Base-by-base conservation (phyloP, 64 coral and sea anemone genomes). In the Hydrozoanthus tunicans region DNA sequence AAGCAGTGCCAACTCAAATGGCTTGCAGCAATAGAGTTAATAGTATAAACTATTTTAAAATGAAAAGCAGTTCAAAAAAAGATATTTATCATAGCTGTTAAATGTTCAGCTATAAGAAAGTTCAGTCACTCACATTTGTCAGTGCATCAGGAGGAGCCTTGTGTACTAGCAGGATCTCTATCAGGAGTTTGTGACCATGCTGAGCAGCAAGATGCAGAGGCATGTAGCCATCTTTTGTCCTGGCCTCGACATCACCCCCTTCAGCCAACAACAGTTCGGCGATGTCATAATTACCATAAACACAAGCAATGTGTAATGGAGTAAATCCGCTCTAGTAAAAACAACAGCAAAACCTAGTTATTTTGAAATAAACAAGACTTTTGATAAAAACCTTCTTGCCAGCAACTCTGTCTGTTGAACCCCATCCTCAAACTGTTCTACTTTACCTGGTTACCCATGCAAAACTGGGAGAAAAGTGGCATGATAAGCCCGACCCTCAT, bases 121-220 rank as follows among this genome's bases (percentile, higher is more conserved):
- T 8, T 51, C 43, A 13, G 43, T 62, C 64, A 82, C 88, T 98
- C 70, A 98, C 96, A 62, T 95, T 95, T 51, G 96, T 98, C 9
- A 95, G 56, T 0, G 96, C 96, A 89, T 98, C 82, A 55, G 96
- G 96, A 68, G 91, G 82, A 12, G 96, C 96, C 6, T 89, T 86
- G 59, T 79, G 53, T 51, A 86, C 58, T 27, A 98, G 52, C 17
- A 98, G 73, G 11, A 98, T 85, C 54, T 98, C 93, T 75, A 98
- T 95, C 73, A 98, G 89, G 6, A 89, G 60, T n/a, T 81, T 90
- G 69, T 98, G 96, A 43, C 96, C 93, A 89, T 98, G 93, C 64
- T 98, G 96, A 54, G 96, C 96, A 0, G 96, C 96, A 54, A 98
- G 89, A 43, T 98, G 96, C 26, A 98, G 93, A 0, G 96, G 93